Conservation (phyloP, 2,888 invertebrate species). For the Ametastegia equiseti region DNA sequence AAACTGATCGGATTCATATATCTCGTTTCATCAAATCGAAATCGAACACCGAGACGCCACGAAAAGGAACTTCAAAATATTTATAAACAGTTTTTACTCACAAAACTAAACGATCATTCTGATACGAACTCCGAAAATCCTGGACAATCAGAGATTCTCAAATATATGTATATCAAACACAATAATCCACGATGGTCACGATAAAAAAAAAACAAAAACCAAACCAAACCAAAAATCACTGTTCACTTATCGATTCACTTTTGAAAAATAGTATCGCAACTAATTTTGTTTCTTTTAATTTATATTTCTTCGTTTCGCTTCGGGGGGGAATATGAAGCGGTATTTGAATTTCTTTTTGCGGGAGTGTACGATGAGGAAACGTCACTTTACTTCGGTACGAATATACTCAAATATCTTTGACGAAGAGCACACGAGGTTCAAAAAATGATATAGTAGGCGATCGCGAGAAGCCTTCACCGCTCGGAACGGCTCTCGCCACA, state of each 20-base stretch:
- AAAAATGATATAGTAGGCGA: slow-evolving; percentile 39
- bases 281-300: neutral
- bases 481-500: slow-evolving; percentile 70
- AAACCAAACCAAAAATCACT: slow-evolving; percentile 16
- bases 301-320: neutral
- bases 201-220: neutral
- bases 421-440: neutral
- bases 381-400: slow-evolving; percentile 24
- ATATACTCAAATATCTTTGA: too few species aligned
- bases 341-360: neutral
- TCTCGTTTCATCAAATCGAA: too few species aligned
- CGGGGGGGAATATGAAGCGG: too few species aligned
- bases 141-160: neutral
- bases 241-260: neutral
- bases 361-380: neutral
- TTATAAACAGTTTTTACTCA: neutral
- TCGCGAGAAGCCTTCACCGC: slow-evolving; percentile 61
- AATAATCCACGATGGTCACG: slow-evolving; percentile 26
- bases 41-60: too few species aligned
- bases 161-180: too few species aligned
- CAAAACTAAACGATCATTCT: too few species aligned
- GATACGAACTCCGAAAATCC: too few species aligned
- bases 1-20: too few species aligned
- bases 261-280: neutral
- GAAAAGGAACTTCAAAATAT: too few species aligned